These are phyloP conservation scores for Alauda arvensis DNA, from an alignment of 2,797 vertebrate species.

Conservation along the genomic window DNA sequence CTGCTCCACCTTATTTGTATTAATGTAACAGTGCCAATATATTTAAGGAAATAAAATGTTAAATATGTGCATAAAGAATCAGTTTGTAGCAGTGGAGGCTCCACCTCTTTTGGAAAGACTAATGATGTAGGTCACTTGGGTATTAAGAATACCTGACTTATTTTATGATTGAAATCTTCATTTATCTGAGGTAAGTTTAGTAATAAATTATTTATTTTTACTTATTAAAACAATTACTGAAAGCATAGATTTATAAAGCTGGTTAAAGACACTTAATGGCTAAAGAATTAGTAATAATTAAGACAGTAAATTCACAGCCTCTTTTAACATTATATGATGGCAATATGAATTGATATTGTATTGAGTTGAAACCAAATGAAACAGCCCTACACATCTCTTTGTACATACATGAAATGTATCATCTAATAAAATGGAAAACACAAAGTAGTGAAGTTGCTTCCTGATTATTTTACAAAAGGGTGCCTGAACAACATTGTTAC, in stretches of 20 bases:
- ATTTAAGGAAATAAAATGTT: not conserved
- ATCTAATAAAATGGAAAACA: slow-evolving; percentile 23
- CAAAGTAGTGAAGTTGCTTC: not conserved
- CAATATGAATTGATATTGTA: not conserved
- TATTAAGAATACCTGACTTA: not conserved
- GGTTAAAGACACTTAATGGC: not conserved
- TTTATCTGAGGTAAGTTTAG: slow-evolving; percentile 27
- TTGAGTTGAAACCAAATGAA: not conserved
- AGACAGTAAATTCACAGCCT: not conserved
- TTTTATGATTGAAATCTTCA: not conserved
- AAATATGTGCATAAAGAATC: not conserved
- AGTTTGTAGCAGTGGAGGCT: not conserved
- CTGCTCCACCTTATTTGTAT: not conserved
- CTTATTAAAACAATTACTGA: not conserved
- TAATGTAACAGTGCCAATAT: not conserved
- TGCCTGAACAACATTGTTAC: not conserved
- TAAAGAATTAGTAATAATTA: not conserved
- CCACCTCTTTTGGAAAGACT: not conserved
- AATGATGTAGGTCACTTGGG: not conserved
- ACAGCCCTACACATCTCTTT: not conserved
- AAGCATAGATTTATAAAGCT: not conserved
- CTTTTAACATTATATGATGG: not conserved
- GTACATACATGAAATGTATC: slow-evolving; percentile 3
- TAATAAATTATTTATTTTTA: slow-evolving; percentile 40
- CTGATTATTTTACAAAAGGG: not conserved